phyloP scores from a whole-genome alignment of 2,113 vertebrate species.

The Ibidorhyncha struthersii region DNA sequence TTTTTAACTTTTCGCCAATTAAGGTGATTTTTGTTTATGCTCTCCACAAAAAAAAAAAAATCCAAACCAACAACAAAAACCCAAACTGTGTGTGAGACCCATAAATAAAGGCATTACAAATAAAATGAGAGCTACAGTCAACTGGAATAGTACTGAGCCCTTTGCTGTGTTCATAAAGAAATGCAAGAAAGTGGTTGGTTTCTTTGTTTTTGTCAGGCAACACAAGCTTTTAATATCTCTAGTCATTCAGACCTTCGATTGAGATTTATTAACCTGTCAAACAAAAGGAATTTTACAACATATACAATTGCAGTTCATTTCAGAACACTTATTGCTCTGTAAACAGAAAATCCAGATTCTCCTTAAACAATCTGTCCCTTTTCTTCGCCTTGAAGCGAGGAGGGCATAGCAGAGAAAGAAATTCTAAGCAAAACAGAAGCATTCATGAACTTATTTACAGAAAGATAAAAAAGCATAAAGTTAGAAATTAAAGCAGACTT shows the following conservation, averaged over 20 bases:
- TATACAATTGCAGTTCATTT: constrained; percentile 38
- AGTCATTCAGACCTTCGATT: constrained; percentile 31
- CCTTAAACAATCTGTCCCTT: neutral
- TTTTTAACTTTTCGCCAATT: neutral
- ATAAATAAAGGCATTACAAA: neutral
- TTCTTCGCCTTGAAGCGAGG: neutral
- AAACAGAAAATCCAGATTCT: constrained; percentile 47
- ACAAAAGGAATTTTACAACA: constrained; percentile 52
- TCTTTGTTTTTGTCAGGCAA: neutral
- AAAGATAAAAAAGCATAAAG: neutral
- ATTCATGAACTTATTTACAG: neutral
- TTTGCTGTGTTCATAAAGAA: constrained; percentile 15
- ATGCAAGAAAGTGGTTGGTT: neutral
- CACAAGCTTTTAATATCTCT: constrained; percentile 42
- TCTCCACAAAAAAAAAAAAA: neutral
- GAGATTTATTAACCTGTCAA: constrained; percentile 61
- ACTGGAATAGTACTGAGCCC: neutral
- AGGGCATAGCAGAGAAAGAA: neutral
- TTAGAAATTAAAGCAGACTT: neutral
- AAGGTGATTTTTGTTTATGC: neutral
- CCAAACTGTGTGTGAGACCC: neutral
- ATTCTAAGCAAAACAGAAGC: neutral
- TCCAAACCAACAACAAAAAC: neutral
- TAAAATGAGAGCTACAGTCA: neutral
- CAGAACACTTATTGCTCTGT: constrained; percentile 30